These are phyloP conservation scores for Chloroceryle amazona DNA, from an alignment of 2,797 vertebrate genomes.

Conservation along the genomic window DNA sequence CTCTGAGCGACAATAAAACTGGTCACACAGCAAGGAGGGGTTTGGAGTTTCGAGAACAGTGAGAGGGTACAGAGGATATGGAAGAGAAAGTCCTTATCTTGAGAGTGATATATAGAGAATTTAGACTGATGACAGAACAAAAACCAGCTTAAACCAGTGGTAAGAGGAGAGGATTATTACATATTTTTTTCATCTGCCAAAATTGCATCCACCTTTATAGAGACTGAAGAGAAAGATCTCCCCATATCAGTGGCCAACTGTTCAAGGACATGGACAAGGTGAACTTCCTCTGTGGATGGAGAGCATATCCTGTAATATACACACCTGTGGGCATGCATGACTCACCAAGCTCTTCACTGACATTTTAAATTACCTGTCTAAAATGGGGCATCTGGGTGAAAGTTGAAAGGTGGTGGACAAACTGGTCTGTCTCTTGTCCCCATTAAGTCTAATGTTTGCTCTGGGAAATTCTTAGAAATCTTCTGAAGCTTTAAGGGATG, in stretches of 20 bases:
- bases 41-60: neutral
- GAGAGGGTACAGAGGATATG: neutral
- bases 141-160: neutral
- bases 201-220: neutral
- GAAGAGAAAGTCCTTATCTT: neutral
- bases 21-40: neutral
- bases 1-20: neutral
- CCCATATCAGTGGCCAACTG: neutral
- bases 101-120: neutral
- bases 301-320: neutral
- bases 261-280: neutral
- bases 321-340: neutral
- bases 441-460: constrained; percentile 41
- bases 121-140: neutral
- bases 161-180: neutral
- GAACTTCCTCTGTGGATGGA: neutral
- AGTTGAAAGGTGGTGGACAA: neutral
- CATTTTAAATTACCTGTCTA: neutral
- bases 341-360: neutral
- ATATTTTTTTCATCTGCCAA: neutral
- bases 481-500: constrained; percentile 31
- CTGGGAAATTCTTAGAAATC: constrained; percentile 54
- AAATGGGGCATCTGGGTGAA: neutral
- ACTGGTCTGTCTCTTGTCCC: too few species aligned
- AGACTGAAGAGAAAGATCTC: neutral